Conservation (phyloP, 1,140 invertebrate genomes). For the Eumeta japonica region DNA sequence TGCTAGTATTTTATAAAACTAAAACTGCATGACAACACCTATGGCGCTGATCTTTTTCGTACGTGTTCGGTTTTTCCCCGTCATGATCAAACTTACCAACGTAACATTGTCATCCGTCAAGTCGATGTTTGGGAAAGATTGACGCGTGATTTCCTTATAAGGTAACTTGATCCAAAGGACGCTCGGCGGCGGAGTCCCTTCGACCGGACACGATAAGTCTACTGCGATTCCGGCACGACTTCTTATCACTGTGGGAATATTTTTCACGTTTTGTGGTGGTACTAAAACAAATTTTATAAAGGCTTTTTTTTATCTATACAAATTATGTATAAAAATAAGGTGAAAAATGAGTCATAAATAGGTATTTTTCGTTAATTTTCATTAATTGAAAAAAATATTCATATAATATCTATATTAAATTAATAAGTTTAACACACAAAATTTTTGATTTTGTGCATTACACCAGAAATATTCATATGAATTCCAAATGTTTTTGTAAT, state of each 20-base stretch:
- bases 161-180: constrained; percentile 47
- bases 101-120: constrained; percentile 31
- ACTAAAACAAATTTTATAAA: constrained; percentile 21
- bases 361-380: no score
- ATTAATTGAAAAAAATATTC: no score
- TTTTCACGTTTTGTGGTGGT: constrained; percentile 37
- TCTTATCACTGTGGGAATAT: constrained; percentile 15
- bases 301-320: constrained; percentile 3
- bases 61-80: no score
- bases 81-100: constrained; percentile 41
- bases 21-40: no score
- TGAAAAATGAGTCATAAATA: background rate
- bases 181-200: constrained; percentile 28
- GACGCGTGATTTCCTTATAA: constrained; percentile 31
- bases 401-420: no score
- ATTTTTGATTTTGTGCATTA: no score
- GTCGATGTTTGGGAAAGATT: constrained; percentile 15
- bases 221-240: constrained; percentile 19
- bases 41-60: no score
- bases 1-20: no score
- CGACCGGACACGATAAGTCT: constrained; percentile 33
- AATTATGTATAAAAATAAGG: constrained; percentile 1
- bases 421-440: no score
- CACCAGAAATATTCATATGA: no score
- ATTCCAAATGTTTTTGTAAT: no score